Evolutionary conservation across 2,888 invertebrate genomes (phyloP), one percentile per base, ranked within the genome.

Genomic region (Drosophila cracens): DNA sequence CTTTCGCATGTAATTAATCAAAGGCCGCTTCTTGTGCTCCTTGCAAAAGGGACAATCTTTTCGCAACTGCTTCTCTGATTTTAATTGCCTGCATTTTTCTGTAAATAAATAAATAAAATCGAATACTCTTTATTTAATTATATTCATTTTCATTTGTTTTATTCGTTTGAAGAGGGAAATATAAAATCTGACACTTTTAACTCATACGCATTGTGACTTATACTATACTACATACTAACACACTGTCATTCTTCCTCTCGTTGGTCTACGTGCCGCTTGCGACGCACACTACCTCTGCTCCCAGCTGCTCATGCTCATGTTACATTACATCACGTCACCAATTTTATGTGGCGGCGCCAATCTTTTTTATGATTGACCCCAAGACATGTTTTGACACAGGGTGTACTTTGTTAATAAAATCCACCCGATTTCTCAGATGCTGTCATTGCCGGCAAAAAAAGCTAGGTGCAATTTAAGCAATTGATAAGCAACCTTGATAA

Each of bases 1-100:
- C 70, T 93, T 93, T 57, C 79, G 78, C 78, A 78, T 78, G 21
- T 78, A 78, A 61, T 93, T 93, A 3, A 94, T 93, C 5, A 95
- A 86, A 4, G 93, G 94, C 49, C 94, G 92, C 73, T 94, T 93
- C 84, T 94, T 94, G 72, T 93, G 94, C 77, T 94, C 94, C 71
- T 94, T 94, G 85, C 94, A 94, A 68, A 94, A 93, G 18, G 94
- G 93, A 66, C 94, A 94, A 38, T 92, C 92, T 70, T 93, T 93
- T 74, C 93, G 94, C 49, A 83, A 77, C 57, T 80, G 84, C 75
- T 92, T 90, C 43, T 92, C 90, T 4, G 92, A 87, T 69, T 93
- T 92, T 31, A 91, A 79, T 74, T 92, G 92, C 65, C 92, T 91
- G 52, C 90, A 89, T 70, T 93, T 92, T 79, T 92, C 91, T 91